phyloP scores from a whole-genome alignment of 2,797 vertebrate species.

The Hoplostethus mediterraneus region DNA sequence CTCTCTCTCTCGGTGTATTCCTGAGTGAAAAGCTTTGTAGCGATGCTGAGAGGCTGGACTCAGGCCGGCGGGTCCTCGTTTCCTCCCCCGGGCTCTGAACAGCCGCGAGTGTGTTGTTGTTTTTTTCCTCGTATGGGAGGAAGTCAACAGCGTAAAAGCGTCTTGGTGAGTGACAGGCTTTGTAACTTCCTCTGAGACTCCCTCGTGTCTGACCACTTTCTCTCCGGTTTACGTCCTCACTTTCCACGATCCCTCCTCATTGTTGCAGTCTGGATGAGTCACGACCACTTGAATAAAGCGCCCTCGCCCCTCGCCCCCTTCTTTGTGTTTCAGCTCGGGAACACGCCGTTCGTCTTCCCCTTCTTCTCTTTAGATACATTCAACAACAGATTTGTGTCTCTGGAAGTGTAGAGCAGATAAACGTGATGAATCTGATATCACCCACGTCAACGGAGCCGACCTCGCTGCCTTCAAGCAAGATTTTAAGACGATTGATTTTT shows the following conservation, averaged over 20 bases:
- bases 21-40: constrained; percentile 60
- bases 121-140: constrained; percentile 6
- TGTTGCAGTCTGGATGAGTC: constrained; percentile 19
- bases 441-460: constrained; percentile 52
- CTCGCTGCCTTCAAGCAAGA: constrained; percentile 15
- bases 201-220: constrained; percentile 30
- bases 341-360: constrained; percentile 32
- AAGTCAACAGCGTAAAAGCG: constrained; percentile 25
- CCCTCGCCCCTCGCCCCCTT: not conserved
- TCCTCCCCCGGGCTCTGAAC: constrained; percentile 25
- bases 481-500: constrained; percentile 29
- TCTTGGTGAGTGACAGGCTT: constrained; percentile 21
- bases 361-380: constrained; percentile 54
- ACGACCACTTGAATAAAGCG: not conserved
- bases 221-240: constrained; percentile 36
- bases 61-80: constrained; percentile 9
- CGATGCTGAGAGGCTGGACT: constrained; percentile 15
- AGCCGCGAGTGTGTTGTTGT: constrained; percentile 2
- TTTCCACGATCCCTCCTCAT: constrained; percentile 23
- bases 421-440: constrained; percentile 19
- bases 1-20: constrained; percentile 53
- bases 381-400: constrained; percentile 50
- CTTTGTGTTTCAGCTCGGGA: constrained; percentile 7
- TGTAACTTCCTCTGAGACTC: constrained; percentile 15
- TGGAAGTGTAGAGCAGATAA: constrained; percentile 18